Conservation (phyloP, 2,888 invertebrate genomes). For the Apamea monoglypha region DNA sequence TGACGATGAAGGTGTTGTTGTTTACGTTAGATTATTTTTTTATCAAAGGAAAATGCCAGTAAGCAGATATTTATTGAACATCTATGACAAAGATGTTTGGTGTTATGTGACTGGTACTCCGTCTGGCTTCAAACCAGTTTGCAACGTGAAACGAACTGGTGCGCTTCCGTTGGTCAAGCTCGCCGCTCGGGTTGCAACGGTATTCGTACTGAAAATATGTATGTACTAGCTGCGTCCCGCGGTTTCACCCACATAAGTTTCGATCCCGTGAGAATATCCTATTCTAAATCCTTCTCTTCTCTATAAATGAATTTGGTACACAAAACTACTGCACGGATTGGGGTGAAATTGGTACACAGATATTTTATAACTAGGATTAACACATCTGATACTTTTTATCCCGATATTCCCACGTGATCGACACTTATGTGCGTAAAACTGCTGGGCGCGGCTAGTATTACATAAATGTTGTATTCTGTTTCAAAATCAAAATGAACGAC, state of each 20-base stretch:
- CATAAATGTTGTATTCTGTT: too few species aligned
- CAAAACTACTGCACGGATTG: too few species aligned
- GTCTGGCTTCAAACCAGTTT: constrained; percentile 5
- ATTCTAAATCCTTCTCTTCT: too few species aligned
- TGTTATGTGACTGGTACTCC: not conserved
- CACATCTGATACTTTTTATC: too few species aligned
- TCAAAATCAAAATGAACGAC: not conserved
- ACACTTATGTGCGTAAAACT: too few species aligned
- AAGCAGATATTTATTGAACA: not conserved
- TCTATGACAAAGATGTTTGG: not conserved
- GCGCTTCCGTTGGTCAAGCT: not conserved
- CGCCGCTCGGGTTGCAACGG: constrained; percentile 1
- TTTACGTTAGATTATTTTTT: not conserved
- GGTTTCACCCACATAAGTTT: too few species aligned
- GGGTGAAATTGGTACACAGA: too few species aligned
- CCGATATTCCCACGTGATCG: too few species aligned
- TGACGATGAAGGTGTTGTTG: too few species aligned
- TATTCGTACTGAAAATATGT: constrained; percentile 1
- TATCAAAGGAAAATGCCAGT: not conserved
- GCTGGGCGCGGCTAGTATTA: not conserved
- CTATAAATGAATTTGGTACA: too few species aligned
- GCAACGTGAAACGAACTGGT: constrained; percentile 9
- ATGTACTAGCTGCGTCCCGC: not conserved
- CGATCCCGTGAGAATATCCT: too few species aligned
- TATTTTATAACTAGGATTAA: too few species aligned